Evolutionary conservation across 30 jellyfish, hydroid and myxozoan species (phyloP).

Genomic region (Hydractinia symbiolongicarpus): DNA sequence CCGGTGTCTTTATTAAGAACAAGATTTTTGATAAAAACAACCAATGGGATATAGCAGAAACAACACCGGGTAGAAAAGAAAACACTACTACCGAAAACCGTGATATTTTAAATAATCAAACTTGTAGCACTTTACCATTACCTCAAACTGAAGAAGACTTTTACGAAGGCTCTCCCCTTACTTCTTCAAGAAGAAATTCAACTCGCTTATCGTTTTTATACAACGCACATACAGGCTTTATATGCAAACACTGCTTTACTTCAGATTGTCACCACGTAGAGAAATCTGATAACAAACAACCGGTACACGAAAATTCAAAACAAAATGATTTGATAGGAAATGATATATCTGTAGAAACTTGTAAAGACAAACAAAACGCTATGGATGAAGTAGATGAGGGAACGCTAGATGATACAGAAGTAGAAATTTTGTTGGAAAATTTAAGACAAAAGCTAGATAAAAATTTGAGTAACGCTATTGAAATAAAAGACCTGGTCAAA

Average conservation of each 20-base stretch:
- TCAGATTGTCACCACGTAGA: constrained; percentile 18
- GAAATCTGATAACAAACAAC: background rate
- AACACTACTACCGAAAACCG: background rate
- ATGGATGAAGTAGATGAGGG: background rate
- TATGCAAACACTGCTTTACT: constrained; percentile 28
- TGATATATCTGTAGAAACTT: no score
- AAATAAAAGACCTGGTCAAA: background rate
- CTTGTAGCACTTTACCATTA: background rate
- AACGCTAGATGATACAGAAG: background rate
- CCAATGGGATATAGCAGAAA: constrained; percentile 16
- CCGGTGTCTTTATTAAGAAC: constrained; percentile 15
- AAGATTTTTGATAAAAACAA: constrained; percentile 17
- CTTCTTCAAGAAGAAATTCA: constrained; percentile 12
- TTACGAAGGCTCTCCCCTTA: background rate
- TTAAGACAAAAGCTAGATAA: background rate
- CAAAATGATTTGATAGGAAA: background rate
- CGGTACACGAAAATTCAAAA: background rate
- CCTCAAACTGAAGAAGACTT: background rate
- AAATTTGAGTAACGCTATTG: background rate
- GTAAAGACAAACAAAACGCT: background rate
- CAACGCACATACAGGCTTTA: constrained; percentile 16
- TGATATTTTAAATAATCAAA: background rate
- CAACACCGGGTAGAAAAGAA: constrained; percentile 26
- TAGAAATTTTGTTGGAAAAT: background rate
- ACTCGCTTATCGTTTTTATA: constrained; percentile 27